Evolutionary conservation across 1,140 invertebrate genomes (phyloP), one percentile per base, ranked within the genome.

Genomic region (Trialeurodes vaporariorum): DNA sequence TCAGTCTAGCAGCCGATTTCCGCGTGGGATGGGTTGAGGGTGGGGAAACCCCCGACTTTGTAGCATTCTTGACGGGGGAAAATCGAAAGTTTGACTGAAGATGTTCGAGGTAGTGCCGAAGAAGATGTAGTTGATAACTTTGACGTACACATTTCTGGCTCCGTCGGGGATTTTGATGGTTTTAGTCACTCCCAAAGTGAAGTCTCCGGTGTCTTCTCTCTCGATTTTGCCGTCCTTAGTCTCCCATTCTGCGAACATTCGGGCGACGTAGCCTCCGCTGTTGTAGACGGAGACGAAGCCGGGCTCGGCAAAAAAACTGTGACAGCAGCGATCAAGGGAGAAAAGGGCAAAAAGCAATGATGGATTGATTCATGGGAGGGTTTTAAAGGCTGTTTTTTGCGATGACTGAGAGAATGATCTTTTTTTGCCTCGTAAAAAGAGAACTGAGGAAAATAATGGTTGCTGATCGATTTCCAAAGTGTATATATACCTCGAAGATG

Each of bases 1-100:
- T n/a, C n/a, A n/a, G n/a, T n/a, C n/a, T n/a, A n/a, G 34, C 34
- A 49, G 34, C 17, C 34, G 34, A 49, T 17, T 17, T 49, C 5
- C 34, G 5, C 27, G 27, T 64, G 58, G 2, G 5, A 1, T 1
- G 64, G 64, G 12, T 2, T 25, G 24, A 65, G 64, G 25, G 64
- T 65, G 24, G 64, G 49, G 25, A n/a, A n/a, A 34, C 63, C 63
- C 63, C 63, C 27, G 27, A 64, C 49, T 34, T 64, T 64, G 27
- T 64, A 64, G 27, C 63, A 64, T 64, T 64, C 49, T 1, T 13
- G 25, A 2, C 27, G 27, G n/a, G 1, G 63, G 63, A 9, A 11
- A 21, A 23, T 12, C 11, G 27, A 64, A 64, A 34, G 12, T 27
- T 1, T 5, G n/a, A 11, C 27, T 64, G 26, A 64, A 64, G 26